Percentiles rank a stretch among this genome's conserved stretches.
phyloP scores from a whole-genome alignment of 2,888 invertebrate species.

The Strigamia crassipes region DNA sequence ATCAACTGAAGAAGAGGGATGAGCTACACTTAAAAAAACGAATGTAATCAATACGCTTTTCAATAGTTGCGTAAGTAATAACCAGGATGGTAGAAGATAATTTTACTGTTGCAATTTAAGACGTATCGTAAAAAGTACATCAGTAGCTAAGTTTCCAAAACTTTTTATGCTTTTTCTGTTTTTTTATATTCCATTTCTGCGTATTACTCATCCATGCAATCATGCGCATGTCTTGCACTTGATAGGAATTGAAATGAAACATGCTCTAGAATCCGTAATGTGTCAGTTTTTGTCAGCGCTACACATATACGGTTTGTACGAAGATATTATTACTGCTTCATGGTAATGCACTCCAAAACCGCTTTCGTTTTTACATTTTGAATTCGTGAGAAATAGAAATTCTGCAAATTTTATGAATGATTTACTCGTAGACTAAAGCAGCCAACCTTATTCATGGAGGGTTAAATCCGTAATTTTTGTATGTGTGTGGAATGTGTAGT shows the following conservation, averaged over 20 bases:
- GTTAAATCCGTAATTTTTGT: too few species aligned
- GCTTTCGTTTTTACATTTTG: not conserved
- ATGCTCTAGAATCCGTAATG: not conserved
- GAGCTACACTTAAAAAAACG: too few species aligned
- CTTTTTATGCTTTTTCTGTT: not conserved
- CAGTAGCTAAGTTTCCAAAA: not conserved
- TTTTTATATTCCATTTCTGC: not conserved
- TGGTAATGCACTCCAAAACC: not conserved
- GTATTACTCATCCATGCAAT: not conserved
- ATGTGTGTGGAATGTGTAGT: too few species aligned
- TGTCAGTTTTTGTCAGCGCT: conserved; percentile 4
- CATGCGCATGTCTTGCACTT: not conserved
- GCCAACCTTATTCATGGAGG: too few species aligned
- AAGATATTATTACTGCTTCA: not conserved
- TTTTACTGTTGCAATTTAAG: too few species aligned
- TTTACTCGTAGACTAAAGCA: not conserved
- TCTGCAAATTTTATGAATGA: not conserved
- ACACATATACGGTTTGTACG: not conserved
- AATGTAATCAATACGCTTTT: too few species aligned
- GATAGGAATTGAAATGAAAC: not conserved
- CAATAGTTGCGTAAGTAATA: too few species aligned
- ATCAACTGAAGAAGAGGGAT: too few species aligned
- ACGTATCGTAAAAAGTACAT: too few species aligned
- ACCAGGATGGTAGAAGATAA: too few species aligned
- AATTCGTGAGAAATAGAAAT: not conserved